Base-by-base conservation (phyloP, 1,140 invertebrate species). In the Neomicropteryx cornuta region DNA sequence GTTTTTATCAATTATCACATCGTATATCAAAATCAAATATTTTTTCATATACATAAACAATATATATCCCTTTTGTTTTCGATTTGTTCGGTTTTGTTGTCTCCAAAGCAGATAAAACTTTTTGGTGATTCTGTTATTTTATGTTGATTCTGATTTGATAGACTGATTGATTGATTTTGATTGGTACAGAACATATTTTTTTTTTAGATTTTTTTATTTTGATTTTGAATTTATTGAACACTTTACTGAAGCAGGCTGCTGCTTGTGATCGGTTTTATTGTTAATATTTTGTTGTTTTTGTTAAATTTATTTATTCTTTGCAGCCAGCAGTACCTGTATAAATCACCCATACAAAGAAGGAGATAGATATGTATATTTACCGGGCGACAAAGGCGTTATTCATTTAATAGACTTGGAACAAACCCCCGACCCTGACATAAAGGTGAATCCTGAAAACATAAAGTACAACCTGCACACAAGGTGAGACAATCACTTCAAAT, bases 401-500 rank as follows among this genome's bases (percentile, higher is more conserved):
- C 21, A 39, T 10, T 28, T 32, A n/a, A 32, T 43, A 2, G 41
- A 43, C 18, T 18, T 30, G 4, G 23, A 39, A 18, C 6, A 24
- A 24, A 13, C 13, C 23, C 6, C 6, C 23, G 13, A 6, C 6
- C 13, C 23, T 8, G 13, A 24, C 13, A 8, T 24, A 13, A 24
- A 6, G 23, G 13, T 8, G 23, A 24, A 24, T 6, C 16, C 30
- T 8, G 14, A 32, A 16, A n/a, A 10, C 8, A 10, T 40, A 11
- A 4, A 36, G n/a, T 44, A 36, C 22, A 20, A 40, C 13, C 17
- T 40, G 13, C 40, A 20, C 33, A 44, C 38, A 17, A 44, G 42
- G 42, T 44, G 6, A 8, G 23, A 8, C 23, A 24, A 17, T 35
- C 6, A 19, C 8, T 11, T 6, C 8, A 11, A 5, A 11, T 32